These are phyloP conservation scores for Zosterops japonicus DNA, from an alignment of 2,113 vertebrate species.

Conservation along the genomic window DNA sequence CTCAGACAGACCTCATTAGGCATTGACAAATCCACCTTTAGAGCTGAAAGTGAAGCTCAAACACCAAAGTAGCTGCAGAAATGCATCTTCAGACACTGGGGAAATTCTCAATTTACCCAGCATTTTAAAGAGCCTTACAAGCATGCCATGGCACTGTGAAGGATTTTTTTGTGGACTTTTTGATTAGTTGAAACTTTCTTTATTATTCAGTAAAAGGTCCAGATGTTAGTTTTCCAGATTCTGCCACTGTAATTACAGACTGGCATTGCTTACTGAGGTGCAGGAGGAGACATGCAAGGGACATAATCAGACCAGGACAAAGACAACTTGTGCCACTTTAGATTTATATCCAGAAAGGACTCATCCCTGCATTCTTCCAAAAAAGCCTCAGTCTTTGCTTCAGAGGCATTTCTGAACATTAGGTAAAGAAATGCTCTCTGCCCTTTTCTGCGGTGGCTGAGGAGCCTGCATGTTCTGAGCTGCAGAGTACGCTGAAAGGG, in stretches of 20 bases:
- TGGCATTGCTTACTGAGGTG: background rate
- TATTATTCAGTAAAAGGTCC: background rate
- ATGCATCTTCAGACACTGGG: background rate
- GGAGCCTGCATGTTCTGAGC: background rate
- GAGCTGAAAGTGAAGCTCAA: background rate
- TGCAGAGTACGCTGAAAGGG: background rate
- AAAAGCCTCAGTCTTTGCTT: background rate
- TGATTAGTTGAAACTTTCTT: background rate
- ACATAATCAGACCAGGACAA: background rate
- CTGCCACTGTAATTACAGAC: background rate
- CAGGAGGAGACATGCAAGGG: background rate
- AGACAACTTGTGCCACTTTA: accelerated
- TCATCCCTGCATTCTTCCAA: background rate
- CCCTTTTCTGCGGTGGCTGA: background rate
- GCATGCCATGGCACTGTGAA: background rate
- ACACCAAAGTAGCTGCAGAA: background rate
- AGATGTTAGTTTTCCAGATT: background rate
- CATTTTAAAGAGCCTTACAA: background rate
- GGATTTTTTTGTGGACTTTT: background rate
- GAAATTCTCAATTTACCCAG: background rate
- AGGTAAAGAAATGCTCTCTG: background rate
- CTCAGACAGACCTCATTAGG: conserved; percentile 12
- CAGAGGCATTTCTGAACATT: background rate
- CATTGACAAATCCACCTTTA: background rate
- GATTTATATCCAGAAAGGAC: background rate